Evolutionary conservation across 37 sponge, comb jelly and placozoan species (phyloP).

Genomic region (Haliclona indistincta): DNA sequence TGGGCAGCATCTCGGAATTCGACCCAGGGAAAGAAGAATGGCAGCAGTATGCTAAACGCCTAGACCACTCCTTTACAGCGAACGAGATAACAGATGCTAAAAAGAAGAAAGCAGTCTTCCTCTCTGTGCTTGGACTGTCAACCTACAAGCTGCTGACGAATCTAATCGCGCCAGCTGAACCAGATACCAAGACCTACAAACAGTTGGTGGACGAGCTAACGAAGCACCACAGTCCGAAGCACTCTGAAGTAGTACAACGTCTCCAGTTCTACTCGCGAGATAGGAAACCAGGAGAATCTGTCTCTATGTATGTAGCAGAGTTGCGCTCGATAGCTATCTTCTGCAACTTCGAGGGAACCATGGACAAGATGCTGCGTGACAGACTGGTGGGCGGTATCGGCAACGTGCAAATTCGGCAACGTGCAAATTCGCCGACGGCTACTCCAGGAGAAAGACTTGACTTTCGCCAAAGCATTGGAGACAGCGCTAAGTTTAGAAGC

Average conservation of each 20-base stretch:
- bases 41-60: no score
- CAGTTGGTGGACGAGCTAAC: constrained; percentile 6
- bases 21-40: no score
- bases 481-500: no score
- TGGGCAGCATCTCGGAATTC: no score
- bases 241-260: constrained; percentile 27
- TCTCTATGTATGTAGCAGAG: constrained; percentile 32
- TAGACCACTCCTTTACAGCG: no score
- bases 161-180: constrained; percentile 14
- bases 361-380: constrained; percentile 36
- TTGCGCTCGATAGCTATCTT: background rate
- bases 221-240: constrained; percentile 9
- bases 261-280: constrained; percentile 21
- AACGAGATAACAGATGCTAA: no score
- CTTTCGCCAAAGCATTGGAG: no score
- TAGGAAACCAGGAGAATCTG: constrained; percentile 26
- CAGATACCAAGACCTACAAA: constrained; percentile 9
- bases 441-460: no score
- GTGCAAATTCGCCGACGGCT: no score
- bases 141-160: constrained; percentile 16
- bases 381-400: no score
- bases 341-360: constrained; percentile 27
- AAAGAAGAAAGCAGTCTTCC: constrained; percentile 11
- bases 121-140: background rate
- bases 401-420: no score